These are phyloP conservation scores for Cyanoderma ruficeps DNA, from an alignment of 2,113 vertebrate genomes.

Conservation along the genomic window DNA sequence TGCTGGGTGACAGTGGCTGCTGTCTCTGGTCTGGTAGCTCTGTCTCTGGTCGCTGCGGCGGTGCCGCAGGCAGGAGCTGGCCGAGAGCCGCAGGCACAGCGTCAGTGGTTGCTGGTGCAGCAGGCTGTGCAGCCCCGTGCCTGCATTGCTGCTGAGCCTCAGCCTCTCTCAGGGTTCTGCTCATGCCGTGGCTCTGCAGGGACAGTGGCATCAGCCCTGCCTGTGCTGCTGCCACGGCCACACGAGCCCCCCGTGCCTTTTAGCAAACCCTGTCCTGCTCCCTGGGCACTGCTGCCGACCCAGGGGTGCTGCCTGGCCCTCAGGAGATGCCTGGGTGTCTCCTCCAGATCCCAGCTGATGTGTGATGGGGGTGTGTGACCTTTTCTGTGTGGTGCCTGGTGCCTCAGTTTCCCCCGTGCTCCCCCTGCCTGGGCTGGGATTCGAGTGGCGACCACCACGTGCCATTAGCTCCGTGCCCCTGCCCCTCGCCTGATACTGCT, in stretches of 20 bases:
- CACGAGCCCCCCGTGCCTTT: fast-evolving
- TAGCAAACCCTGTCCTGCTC: fast-evolving
- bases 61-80: background rate
- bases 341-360: background rate
- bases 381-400: fast-evolving
- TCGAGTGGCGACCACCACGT: background rate
- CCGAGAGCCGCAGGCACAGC: background rate
- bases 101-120: fast-evolving
- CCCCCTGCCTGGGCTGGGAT: background rate
- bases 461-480: background rate
- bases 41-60: fast-evolving
- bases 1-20: background rate
- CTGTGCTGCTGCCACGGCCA: background rate
- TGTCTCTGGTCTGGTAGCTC: background rate
- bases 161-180: fast-evolving
- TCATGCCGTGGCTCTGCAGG: fast-evolving
- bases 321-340: background rate
- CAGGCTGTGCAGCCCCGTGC: background rate
- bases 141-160: fast-evolving
- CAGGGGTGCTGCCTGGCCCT: background rate
- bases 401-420: background rate
- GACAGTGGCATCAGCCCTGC: background rate
- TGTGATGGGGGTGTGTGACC: background rate
- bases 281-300: fast-evolving
- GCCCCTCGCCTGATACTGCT: background rate